A percentile compares a stretch with the other conserved stretches of the same genome.
phyloP scores from a whole-genome alignment of 2,797 vertebrate genomes.

The Epinephelus malabaricus region DNA sequence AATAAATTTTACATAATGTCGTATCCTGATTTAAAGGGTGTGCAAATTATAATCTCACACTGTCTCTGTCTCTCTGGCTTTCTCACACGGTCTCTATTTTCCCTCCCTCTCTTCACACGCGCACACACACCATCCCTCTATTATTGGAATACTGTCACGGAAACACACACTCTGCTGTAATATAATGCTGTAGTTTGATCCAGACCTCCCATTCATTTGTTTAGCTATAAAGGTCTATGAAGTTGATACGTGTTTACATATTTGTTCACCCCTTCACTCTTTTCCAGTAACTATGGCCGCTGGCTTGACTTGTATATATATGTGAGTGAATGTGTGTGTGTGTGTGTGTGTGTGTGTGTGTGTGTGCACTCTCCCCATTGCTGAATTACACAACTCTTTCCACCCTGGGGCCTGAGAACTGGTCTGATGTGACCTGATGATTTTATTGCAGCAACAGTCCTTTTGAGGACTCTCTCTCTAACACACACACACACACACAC shows the following conservation, averaged over 20 bases:
- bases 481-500: slow-evolving; percentile 35
- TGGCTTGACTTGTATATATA: slow-evolving; percentile 57
- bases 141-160: slow-evolving; percentile 70
- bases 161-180: slow-evolving; percentile 74
- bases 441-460: slow-evolving; percentile 82
- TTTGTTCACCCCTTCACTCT: slow-evolving; percentile 83
- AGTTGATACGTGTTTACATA: slow-evolving; percentile 84
- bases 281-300: slow-evolving; percentile 79
- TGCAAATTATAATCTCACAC: slow-evolving; percentile 67
- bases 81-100: slow-evolving; percentile 37
- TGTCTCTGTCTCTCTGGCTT: slow-evolving; percentile 34
- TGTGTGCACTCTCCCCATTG: slow-evolving; percentile 60
- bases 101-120: slow-evolving; percentile 17
- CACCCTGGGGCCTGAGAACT: slow-evolving; percentile 83
- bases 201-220: slow-evolving; percentile 86
- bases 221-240: slow-evolving; percentile 83
- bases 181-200: slow-evolving; percentile 75
- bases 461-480: slow-evolving; percentile 64
- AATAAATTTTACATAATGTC: slow-evolving; percentile 38
- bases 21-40: slow-evolving; percentile 53
- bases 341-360: slow-evolving; percentile 23
- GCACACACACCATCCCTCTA: slow-evolving; percentile 51
- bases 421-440: slow-evolving; percentile 85
- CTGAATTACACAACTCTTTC: slow-evolving; percentile 85
- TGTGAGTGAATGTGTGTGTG: slow-evolving; percentile 9